These are phyloP conservation scores for Plagiodera versicolora DNA, from an alignment of 2,888 invertebrate species.

Conservation along the genomic window DNA sequence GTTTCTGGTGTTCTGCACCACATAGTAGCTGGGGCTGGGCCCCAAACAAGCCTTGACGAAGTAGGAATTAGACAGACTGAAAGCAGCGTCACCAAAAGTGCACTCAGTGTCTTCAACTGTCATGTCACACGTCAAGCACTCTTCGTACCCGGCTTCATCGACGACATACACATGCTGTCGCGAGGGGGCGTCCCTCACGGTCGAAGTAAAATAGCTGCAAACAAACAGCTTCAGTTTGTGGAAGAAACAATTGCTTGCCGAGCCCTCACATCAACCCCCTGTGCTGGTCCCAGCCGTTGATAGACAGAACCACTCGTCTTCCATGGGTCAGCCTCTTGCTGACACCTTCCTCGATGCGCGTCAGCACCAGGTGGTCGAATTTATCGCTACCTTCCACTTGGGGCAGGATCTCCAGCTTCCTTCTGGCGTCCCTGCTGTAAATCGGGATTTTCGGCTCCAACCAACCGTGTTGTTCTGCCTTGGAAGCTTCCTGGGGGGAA, in stretches of 20 bases:
- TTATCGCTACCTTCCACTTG: constrained; percentile 41
- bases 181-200: constrained; percentile 65
- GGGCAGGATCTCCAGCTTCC: constrained; percentile 42
- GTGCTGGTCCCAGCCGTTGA: constrained; percentile 65
- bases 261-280: constrained; percentile 61
- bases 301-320: constrained; percentile 61
- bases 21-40: constrained; percentile 57
- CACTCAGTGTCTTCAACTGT: constrained; percentile 59
- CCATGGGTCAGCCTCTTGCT: constrained; percentile 60
- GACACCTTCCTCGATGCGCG: constrained; percentile 33
- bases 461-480: constrained; percentile 71
- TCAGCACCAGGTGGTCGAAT: constrained; percentile 46
- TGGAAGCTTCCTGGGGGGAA: constrained; percentile 51
- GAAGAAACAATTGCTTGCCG: no score
- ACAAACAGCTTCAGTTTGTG: background rate
- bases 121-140: constrained; percentile 72
- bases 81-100: constrained; percentile 61
- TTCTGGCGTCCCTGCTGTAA: constrained; percentile 56
- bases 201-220: constrained; percentile 72
- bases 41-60: constrained; percentile 71
- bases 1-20: background rate
- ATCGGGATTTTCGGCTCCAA: constrained; percentile 62
- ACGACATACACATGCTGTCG: constrained; percentile 67
- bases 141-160: constrained; percentile 38
- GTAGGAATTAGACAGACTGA: constrained; percentile 65